Evolutionary conservation across 2,113 vertebrate species (phyloP), one percentile per base, ranked within the genome.

Genomic region (Arothron firmamentum): DNA sequence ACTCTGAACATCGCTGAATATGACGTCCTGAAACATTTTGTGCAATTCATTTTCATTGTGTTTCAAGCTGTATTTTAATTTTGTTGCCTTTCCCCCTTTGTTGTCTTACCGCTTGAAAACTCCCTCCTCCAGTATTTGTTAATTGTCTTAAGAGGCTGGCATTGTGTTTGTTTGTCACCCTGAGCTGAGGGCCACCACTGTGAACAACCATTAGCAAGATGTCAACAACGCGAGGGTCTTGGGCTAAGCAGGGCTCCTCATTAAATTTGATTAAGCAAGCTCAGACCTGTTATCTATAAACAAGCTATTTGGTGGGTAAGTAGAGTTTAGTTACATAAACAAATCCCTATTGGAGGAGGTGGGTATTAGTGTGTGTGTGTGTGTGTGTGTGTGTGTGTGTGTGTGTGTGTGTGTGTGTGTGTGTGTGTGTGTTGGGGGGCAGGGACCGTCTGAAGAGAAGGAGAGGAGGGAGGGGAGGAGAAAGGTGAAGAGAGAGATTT

Each of bases 291-390:
- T 74, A 74, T 76, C 70, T 72, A 51, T 60, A 83, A 82, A 66
- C 66, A 78, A 62, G 62, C 61, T 60, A 62, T 80, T 77, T 66
- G 71, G 51, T 62, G 7, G n/a, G 63, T 10, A 7, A 77, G 73
- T 76, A 47, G 42, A 80, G 75, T 85, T 85, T 81, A 72, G 72
- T 52, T 74, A 64, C 57, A 64, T 71, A 65, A 80, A 80, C 78
- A 77, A 80, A 79, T 81, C 58, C 63, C 59, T 83, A 56, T 55
- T 57, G 62, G 78, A 47, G 58, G 58, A 80, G 75, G 51, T 56
- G 28, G 71, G 78, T 77, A 79, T 87, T 80, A 74, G 14, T 2
- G 21, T 6, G 12, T 65, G 60, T 20, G 57, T 11, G 31, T 23
- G 18, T 62, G 67, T 18, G 59, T 45, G 62, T 49, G 21, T 14